A percentile compares a stretch with the other conserved stretches of the same genome.
These are phyloP conservation scores for Sebastiscus albofasciatus DNA, from an alignment of 2,797 vertebrate species.

Conservation along the genomic window DNA sequence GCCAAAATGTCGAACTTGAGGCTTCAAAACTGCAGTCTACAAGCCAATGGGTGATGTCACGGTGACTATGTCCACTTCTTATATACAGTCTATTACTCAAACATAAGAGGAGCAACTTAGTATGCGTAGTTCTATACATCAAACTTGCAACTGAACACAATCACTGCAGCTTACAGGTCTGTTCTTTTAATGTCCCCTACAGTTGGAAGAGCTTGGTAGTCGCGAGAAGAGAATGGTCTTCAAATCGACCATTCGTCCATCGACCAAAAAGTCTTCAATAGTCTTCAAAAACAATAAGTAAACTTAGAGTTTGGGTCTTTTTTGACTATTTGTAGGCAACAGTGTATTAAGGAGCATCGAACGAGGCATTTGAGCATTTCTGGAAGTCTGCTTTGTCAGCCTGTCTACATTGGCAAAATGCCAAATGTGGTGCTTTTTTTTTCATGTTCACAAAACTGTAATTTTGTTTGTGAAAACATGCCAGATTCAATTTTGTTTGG, in stretches of 20 bases:
- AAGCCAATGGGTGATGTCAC: too few relatives aligned
- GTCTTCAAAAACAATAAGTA: background rate
- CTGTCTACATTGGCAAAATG: background rate
- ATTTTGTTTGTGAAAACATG: slow-evolving; percentile 21
- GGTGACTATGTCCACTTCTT: too few relatives aligned
- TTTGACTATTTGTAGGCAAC: background rate
- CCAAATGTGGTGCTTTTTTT: background rate
- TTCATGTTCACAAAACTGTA: background rate
- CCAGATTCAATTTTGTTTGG: slow-evolving; percentile 10
- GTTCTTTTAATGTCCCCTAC: background rate
- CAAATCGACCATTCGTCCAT: too few relatives aligned
- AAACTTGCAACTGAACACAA: background rate
- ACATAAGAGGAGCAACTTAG: background rate
- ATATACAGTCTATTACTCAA: too few relatives aligned
- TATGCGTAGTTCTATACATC: background rate
- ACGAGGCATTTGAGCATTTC: background rate
- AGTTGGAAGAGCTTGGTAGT: background rate
- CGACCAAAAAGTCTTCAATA: background rate
- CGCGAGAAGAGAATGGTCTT: background rate
- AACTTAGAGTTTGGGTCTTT: background rate
- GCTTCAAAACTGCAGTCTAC: too few relatives aligned
- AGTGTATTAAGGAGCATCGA: background rate
- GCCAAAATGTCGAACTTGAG: too few relatives aligned
- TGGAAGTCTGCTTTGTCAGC: background rate
- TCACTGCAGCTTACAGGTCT: background rate